Percentiles rank a stretch among this genome's conserved stretches.
phyloP scores from a whole-genome alignment of 2,797 vertebrate genomes.

The Sebastes hubbsi region DNA sequence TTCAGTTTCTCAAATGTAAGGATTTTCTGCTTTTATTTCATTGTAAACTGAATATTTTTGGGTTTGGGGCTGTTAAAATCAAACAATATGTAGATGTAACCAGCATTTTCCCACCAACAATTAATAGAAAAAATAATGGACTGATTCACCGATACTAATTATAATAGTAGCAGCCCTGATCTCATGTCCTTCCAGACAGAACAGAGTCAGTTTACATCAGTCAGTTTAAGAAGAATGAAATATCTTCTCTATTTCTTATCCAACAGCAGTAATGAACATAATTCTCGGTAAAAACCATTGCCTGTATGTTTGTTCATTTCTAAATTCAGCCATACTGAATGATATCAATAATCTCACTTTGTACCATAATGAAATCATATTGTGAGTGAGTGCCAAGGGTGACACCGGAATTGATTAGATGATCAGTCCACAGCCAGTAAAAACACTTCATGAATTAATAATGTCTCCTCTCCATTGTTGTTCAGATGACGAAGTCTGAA shows the following conservation, averaged over 20 bases:
- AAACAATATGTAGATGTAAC: background rate
- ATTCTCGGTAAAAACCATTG: background rate
- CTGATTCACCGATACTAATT: background rate
- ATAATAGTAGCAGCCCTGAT: background rate
- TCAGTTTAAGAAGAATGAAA: background rate
- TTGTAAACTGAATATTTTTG: background rate
- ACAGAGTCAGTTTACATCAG: background rate
- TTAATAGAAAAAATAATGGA: background rate
- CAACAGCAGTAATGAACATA: background rate
- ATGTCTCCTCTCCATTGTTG: constrained; percentile 28
- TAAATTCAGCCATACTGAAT: background rate
- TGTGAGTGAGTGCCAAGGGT: background rate
- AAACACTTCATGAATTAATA: constrained; percentile 41
- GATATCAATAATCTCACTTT: background rate
- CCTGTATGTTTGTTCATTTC: background rate
- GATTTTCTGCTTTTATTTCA: background rate
- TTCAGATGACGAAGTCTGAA: constrained; percentile 28
- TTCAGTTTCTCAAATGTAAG: background rate
- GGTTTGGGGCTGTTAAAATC: background rate
- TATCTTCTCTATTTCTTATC: background rate
- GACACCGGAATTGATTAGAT: background rate
- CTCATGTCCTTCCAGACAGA: background rate
- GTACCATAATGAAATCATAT: background rate
- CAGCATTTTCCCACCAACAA: background rate
- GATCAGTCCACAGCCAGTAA: background rate